These are phyloP conservation scores for Agonopterix arenella DNA, from an alignment of 2,888 invertebrate genomes.

Conservation along the genomic window DNA sequence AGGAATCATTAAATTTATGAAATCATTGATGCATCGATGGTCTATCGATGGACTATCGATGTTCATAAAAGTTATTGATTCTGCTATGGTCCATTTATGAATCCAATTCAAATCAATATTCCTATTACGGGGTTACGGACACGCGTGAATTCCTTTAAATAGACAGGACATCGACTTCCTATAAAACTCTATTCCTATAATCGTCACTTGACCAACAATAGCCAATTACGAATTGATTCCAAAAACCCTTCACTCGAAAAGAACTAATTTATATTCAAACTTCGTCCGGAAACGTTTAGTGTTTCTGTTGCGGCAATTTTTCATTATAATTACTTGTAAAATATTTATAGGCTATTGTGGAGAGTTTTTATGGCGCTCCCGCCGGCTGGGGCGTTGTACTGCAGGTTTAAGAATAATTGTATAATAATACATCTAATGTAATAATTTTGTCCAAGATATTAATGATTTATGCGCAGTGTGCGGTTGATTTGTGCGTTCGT, in stretches of 20 bases:
- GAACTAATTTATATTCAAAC: constrained; percentile 43
- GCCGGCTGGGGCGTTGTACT: constrained; percentile 4
- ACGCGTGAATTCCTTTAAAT: constrained; percentile 3
- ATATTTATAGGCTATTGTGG: constrained; percentile 67
- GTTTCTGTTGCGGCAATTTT: constrained; percentile 41
- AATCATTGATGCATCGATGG: too few relatives aligned
- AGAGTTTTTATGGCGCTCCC: constrained; percentile 41
- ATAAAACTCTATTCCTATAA: constrained; percentile 2
- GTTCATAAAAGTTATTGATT: too few relatives aligned
- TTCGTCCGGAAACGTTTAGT: constrained; percentile 54
- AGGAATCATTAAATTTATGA: too few relatives aligned
- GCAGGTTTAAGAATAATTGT: constrained; percentile 36
- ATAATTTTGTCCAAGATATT: constrained; percentile 41
- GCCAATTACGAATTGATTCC: constrained; percentile 40
- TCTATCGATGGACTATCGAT: too few relatives aligned
- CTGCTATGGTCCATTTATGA: too few relatives aligned
- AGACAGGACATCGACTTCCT: constrained; percentile 16
- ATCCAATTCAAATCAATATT: background rate
- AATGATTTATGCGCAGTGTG: constrained; percentile 21
- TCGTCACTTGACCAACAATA: constrained; percentile 22
- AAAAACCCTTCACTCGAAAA: constrained; percentile 22
- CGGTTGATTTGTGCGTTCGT: constrained; percentile 1
- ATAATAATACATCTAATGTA: constrained; percentile 45
- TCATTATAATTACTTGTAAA: constrained; percentile 68
- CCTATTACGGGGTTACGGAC: background rate